phyloP scores from a whole-genome alignment of 2,797 vertebrate species.

The Leptoclinus maculatus region DNA sequence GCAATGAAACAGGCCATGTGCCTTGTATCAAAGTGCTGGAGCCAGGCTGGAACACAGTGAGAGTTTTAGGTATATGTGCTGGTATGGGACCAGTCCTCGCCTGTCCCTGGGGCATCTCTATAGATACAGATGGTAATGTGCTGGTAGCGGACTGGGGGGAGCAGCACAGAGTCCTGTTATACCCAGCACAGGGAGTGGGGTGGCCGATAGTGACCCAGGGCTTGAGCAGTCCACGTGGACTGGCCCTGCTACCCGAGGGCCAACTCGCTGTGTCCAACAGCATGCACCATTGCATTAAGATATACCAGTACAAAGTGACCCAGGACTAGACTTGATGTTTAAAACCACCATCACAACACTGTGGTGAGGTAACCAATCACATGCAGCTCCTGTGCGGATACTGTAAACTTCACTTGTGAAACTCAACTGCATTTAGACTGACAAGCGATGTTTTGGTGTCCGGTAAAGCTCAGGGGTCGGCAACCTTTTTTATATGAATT shows the following conservation, averaged over 20 bases:
- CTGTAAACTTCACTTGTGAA: background rate
- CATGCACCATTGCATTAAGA: constrained; percentile 89
- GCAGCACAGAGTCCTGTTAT: constrained; percentile 82
- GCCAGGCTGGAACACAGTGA: constrained; percentile 83
- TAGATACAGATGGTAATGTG: constrained; percentile 83
- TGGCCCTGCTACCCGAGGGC: constrained; percentile 81
- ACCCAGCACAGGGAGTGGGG: constrained; percentile 78
- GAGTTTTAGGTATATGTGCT: constrained; percentile 82
- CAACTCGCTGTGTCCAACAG: constrained; percentile 86
- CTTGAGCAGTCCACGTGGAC: constrained; percentile 85
- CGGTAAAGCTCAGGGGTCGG: background rate
- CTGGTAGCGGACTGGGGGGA: constrained; percentile 87
- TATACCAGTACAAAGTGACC: constrained; percentile 82
- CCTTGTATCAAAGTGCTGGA: constrained; percentile 87
- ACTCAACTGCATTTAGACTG: background rate
- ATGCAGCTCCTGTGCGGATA: background rate
- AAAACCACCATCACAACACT: background rate
- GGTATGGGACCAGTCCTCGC: constrained; percentile 81
- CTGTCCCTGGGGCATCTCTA: constrained; percentile 87
- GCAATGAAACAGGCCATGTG: constrained; percentile 80
- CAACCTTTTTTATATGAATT: too few species aligned
- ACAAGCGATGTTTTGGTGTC: background rate
- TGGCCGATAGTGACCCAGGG: constrained; percentile 77
- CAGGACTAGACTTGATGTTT: constrained; percentile 25
- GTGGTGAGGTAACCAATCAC: background rate